Evolutionary conservation across 2,797 vertebrate species (phyloP).

Genomic region (Buphagus erythrorhynchus): DNA sequence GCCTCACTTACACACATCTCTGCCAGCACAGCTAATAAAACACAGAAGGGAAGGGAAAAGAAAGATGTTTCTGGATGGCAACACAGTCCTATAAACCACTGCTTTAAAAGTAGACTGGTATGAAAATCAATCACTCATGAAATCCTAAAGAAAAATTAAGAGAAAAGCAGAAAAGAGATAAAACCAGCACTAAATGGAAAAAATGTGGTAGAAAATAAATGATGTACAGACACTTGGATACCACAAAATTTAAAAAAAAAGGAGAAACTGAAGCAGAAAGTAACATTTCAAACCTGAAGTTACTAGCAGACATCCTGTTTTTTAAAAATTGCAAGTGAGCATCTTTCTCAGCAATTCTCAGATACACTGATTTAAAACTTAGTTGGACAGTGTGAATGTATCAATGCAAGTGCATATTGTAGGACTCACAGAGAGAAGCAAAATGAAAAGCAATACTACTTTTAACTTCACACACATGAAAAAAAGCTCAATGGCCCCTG

Average conservation of each 20-base stretch:
- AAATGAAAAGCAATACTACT: neutral
- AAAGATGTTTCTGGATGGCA: neutral
- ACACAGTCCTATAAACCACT: neutral
- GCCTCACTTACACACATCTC: neutral
- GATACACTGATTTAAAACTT: neutral
- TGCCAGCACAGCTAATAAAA: neutral
- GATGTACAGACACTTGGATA: neutral
- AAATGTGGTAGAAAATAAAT: neutral
- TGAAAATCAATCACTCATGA: neutral
- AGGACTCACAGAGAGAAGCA: neutral
- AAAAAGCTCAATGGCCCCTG: neutral
- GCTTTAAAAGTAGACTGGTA: neutral
- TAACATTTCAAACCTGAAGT: neutral
- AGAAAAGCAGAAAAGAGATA: neutral
- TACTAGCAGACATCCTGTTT: neutral
- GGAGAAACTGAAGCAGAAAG: neutral
- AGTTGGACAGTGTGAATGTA: neutral
- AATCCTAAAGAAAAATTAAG: neutral
- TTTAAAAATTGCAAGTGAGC: neutral
- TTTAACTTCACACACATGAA: neutral
- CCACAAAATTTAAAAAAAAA: neutral
- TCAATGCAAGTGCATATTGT: neutral
- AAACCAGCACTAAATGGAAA: neutral
- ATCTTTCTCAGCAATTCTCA: neutral
- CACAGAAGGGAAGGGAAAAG: neutral